Base-by-base conservation (phyloP, 2,797 vertebrate genomes). In the Iguana delicatissima region DNA sequence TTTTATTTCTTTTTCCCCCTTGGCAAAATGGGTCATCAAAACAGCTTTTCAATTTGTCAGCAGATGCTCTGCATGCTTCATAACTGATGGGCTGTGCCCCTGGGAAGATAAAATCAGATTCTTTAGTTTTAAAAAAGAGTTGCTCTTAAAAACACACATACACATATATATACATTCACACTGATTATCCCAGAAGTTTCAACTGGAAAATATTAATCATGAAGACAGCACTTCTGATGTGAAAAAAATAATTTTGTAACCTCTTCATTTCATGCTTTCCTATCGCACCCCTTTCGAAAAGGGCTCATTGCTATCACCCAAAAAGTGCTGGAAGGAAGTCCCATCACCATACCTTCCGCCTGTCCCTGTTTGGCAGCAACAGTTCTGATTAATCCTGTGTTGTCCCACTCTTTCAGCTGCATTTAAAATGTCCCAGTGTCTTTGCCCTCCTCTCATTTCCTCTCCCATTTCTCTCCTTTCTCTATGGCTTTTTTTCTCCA, bases 21-120 rank as follows among this genome's bases (percentile, higher is more conserved):
- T 92, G 46, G 72, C 92, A 80, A 89, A 95, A 92, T 86, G 20
- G 89, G 90, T 91, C 93, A 92, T n/a, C 91, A 67, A 84, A 95
- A 87, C 90, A 93, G 84, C 83, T 87, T 92, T 90, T 88, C 50
- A 22, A 80, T 80, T 93, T 94, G 93, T 82, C 93, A 93, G 80
- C 84, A 86, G 84, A 91, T 74, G 89, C 76, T 1, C 1, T 0
- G 1, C 12, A 5, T 46, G 83, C 81, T 91, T 92, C 91, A 76
- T n/a, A 92, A 87, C 79, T 82, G 80, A 79, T 3, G 4, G 79
- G 62, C 80, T 92, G 50, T 83, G 79, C 87, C 67, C 89, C 73
- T 92, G 80, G 69, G 93, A 91, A 95, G 80, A 92, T 80, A 84
- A 84, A 35, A 92, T 80, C 82, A 0, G 76, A n/a, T 86, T 93